A percentile compares a stretch with the other conserved stretches of the same genome.
phyloP scores from a whole-genome alignment of 2,797 vertebrate species.

The Chelonia mydas region DNA sequence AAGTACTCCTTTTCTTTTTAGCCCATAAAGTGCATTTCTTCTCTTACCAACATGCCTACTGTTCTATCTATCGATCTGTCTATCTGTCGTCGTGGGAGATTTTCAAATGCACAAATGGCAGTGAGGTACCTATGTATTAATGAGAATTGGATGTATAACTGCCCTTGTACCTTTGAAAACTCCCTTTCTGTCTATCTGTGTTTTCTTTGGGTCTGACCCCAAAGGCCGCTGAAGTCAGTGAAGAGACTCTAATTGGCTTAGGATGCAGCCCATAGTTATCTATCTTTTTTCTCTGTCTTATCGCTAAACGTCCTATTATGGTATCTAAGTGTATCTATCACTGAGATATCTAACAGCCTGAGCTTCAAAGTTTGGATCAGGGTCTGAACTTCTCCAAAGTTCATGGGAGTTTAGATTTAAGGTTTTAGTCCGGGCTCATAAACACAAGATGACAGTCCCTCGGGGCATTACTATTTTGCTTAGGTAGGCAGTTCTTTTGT shows the following conservation, averaged over 20 bases:
- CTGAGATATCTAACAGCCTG: not conserved
- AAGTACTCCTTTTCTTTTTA: too few species aligned
- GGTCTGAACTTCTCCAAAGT: not conserved
- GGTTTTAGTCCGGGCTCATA: not conserved
- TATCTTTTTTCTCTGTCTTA: not conserved
- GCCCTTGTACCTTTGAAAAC: not conserved
- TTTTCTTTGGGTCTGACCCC: not conserved
- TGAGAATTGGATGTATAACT: not conserved
- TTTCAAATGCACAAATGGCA: rapidly evolving
- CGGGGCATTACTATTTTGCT: not conserved
- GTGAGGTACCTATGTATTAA: not conserved
- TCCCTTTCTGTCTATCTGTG: not conserved
- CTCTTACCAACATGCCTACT: not conserved
- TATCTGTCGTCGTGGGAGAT: not conserved
- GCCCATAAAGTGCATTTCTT: not conserved
- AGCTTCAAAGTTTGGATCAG: not conserved
- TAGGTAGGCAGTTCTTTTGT: not conserved
- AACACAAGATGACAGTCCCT: not conserved
- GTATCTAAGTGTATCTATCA: not conserved
- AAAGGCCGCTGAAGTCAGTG: not conserved
- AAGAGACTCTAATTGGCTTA: not conserved
- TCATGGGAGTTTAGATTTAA: not conserved
- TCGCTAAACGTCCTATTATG: not conserved
- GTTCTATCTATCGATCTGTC: too few species aligned
- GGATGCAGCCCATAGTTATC: not conserved